A percentile compares a stretch with the other conserved stretches of the same genome.
Conservation (phyloP, 1,140 invertebrate genomes). For the Palaemon carinicauda region DNA sequence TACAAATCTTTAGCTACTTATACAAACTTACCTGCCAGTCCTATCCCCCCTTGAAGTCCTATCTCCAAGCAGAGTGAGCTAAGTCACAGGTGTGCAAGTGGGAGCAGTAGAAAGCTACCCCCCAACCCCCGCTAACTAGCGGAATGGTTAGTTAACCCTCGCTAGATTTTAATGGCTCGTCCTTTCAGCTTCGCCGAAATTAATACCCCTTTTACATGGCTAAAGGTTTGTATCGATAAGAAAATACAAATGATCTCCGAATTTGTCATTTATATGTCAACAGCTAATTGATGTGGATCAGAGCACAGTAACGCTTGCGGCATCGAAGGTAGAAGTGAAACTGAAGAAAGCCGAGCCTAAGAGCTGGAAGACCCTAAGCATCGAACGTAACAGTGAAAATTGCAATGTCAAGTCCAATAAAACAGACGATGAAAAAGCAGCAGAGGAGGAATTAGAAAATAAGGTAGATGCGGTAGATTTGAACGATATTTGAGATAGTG, state of each 20-base stretch:
- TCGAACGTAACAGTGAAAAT: constrained; percentile 66
- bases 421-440: constrained; percentile 61
- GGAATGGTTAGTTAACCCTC: no score
- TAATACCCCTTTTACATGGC: no score
- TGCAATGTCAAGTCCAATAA: constrained; percentile 43
- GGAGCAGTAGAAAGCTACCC: no score
- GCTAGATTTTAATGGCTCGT: no score
- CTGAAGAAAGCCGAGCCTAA: constrained; percentile 85
- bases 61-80: no score
- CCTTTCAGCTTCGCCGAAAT: background rate
- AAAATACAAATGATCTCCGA: no score
- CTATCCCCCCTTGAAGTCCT: no score
- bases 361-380: constrained; percentile 81
- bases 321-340: constrained; percentile 96
- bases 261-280: background rate
- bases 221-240: no score
- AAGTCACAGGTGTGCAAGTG: no score
- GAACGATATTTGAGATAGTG: constrained; percentile 63
- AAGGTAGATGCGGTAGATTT: constrained; percentile 68
- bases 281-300: constrained; percentile 66
- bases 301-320: constrained; percentile 80
- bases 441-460: constrained; percentile 62
- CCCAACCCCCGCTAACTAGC: no score
- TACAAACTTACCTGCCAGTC: no score
- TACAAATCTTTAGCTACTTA: no score